A percentile compares a stretch with the other conserved stretches of the same genome.
These are phyloP conservation scores for Peribatodes rhomboidaria DNA, from an alignment of 2,888 invertebrate genomes.

Conservation along the genomic window DNA sequence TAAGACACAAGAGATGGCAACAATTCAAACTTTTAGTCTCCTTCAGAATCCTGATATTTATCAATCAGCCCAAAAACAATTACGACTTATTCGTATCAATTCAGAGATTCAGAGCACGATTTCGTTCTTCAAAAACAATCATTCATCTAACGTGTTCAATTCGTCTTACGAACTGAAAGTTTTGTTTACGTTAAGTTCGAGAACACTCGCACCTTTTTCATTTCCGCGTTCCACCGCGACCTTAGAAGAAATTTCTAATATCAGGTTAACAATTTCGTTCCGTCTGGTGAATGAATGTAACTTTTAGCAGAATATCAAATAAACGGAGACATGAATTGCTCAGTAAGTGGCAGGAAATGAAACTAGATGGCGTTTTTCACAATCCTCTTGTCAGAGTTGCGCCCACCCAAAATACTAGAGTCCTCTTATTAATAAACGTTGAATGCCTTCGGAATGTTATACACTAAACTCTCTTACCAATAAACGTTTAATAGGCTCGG, in stretches of 20 bases:
- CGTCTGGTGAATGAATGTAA: neutral
- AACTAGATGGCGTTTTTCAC: too few species aligned
- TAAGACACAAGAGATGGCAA: too few species aligned
- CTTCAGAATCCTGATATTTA: too few species aligned
- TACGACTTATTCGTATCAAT: neutral
- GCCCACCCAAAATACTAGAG: too few species aligned
- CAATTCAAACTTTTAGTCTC: too few species aligned
- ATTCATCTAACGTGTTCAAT: neutral
- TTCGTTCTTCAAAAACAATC: constrained; percentile 5
- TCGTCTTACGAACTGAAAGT: constrained; percentile 5
- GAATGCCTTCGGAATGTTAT: too few species aligned
- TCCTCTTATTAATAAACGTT: too few species aligned
- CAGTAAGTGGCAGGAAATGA: too few species aligned
- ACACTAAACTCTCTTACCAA: too few species aligned
- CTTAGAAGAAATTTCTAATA: constrained; percentile 13
- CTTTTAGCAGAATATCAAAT: neutral
- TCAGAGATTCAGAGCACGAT: neutral
- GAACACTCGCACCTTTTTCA: constrained; percentile 12
- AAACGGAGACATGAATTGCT: neutral
- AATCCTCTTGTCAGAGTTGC: too few species aligned
- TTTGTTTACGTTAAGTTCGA: constrained; percentile 21
- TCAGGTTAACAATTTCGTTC: constrained; percentile 11
- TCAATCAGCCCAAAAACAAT: too few species aligned
- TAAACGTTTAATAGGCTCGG: too few species aligned
- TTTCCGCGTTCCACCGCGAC: constrained; percentile 14